Evolutionary conservation across 2,797 vertebrate genomes (phyloP), one percentile per base, ranked within the genome.

Genomic region (Rhinichthys osculus): DNA sequence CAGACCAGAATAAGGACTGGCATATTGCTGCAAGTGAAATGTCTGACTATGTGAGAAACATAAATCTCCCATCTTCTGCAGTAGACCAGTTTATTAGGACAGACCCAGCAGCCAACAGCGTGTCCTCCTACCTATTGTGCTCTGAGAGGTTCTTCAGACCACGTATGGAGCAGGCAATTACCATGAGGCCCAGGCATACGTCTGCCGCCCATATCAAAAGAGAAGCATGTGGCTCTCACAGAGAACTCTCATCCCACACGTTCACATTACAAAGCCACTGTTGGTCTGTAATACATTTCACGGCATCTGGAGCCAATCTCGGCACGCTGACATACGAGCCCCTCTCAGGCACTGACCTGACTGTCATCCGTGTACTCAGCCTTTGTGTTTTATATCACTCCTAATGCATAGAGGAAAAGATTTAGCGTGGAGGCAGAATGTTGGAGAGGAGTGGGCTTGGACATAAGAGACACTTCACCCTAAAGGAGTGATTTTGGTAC

Each of bases 251-350:
- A 81, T 92, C 90, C 89, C 90, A 88, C 91, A 88, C 71, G 1
- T 82, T 91, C 87, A 82, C 91, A 83, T 91, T 90, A 93, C 90
- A 92, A 92, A 93, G 91, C 91, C 92, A 92, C 92, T 87, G 91
- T 91, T 93, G 80, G 84, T 78, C 88, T 70, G 91, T 90, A 85
- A 92, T 92, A 93, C 91, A 93, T 92, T 91, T 90, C 66, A 89
- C 86, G 70, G 90, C 94, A 95, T 94, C 94, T 95, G 94, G 93
- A 94, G 91, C 89, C 89, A 90, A 93, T 95, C 93, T 92, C 87
- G 84, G 87, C 90, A 88, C 88, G 77, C 89, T 69, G 78, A 92
- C 91, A 92, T 90, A 85, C 82, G 84, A 85, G 52, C 88, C 82
- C 50, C 81, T 88, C 90, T 89, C 88, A 47, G 88, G 72, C 89